Evolutionary conservation across 2,113 vertebrate species (phyloP).

Genomic region (Clarias gariepinus): DNA sequence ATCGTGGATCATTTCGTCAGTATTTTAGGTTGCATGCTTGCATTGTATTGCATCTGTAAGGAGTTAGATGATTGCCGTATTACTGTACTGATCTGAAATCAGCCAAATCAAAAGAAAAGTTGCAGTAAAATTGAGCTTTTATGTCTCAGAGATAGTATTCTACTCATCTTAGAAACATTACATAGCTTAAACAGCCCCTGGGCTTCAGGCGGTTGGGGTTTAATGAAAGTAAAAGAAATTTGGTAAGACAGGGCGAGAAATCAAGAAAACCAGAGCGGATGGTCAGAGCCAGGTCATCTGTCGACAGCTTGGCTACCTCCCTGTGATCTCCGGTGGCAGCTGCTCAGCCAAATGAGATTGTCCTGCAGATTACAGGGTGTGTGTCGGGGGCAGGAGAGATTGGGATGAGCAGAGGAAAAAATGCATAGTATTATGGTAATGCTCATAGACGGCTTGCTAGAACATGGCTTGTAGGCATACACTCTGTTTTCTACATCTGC

Average conservation of each 20-base stretch:
- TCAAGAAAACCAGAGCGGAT: constrained; percentile 37
- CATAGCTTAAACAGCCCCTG: background rate
- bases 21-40: background rate
- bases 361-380: constrained; percentile 73
- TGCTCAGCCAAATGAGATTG: constrained; percentile 78
- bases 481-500: constrained; percentile 20
- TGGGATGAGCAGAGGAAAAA: constrained; percentile 42
- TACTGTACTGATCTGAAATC: background rate
- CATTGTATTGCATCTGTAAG: background rate
- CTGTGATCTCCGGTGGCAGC: constrained; percentile 74
- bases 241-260: constrained; percentile 9
- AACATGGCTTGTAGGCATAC: constrained; percentile 35
- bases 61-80: background rate
- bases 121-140: background rate
- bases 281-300: constrained; percentile 51
- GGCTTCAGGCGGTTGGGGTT: background rate
- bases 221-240: background rate
- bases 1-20: background rate
- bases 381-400: constrained; percentile 48
- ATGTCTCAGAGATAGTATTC: constrained; percentile 1
- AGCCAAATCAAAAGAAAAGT: background rate
- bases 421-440: constrained; percentile 14
- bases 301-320: constrained; percentile 75
- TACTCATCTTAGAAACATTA: background rate
- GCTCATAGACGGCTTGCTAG: constrained; percentile 36